Evolutionary conservation across 2,113 vertebrate genomes (phyloP).

Genomic region (Pristiophorus japonicus): DNA sequence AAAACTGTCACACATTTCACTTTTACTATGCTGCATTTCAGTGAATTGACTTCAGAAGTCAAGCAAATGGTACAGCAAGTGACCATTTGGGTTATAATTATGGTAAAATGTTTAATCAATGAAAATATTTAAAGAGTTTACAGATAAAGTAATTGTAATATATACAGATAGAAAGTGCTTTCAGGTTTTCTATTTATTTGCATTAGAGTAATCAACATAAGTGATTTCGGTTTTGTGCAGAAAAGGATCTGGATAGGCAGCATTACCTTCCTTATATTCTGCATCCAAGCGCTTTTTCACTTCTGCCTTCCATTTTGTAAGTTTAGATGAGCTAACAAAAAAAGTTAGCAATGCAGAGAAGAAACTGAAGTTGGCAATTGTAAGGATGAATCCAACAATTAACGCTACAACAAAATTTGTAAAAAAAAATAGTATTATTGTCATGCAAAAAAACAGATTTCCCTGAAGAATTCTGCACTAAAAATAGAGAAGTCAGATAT

Average conservation of each 20-base stretch:
- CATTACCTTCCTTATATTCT: slow-evolving; percentile 89
- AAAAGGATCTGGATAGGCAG: not conserved
- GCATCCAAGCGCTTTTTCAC: slow-evolving; percentile 78
- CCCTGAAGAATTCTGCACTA: not conserved
- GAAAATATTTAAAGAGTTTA: not conserved
- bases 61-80: not conserved
- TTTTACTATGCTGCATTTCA: not conserved
- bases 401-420: slow-evolving; percentile 59
- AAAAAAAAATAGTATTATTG: not conserved
- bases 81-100: not conserved
- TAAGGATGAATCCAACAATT: slow-evolving; percentile 84
- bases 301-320: slow-evolving; percentile 82
- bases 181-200: not conserved
- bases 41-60: not conserved
- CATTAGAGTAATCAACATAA: not conserved
- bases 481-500: slow-evolving; percentile 18
- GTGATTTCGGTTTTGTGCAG: not conserved
- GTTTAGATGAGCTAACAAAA: slow-evolving; percentile 84
- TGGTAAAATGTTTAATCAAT: not conserved
- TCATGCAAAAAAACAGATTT: not conserved
- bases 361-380: slow-evolving; percentile 91
- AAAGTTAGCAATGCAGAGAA: slow-evolving; percentile 78
- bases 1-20: not conserved
- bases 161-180: not conserved
- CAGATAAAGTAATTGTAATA: not conserved